These are phyloP conservation scores for Clistopyga incitator DNA, from an alignment of 2,888 invertebrate genomes.

Conservation along the genomic window DNA sequence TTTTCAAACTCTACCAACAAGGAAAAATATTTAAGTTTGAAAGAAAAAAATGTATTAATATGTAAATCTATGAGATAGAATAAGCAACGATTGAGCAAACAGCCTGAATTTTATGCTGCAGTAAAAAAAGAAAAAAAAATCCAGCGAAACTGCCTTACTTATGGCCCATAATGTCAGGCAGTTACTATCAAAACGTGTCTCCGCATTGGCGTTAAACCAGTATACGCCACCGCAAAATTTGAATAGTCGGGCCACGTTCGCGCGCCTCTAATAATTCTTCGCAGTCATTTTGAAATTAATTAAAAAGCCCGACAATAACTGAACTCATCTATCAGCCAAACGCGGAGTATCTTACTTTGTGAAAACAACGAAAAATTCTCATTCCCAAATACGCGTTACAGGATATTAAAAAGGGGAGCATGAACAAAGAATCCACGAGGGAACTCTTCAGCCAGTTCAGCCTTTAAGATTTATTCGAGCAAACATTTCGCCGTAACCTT, in stretches of 20 bases:
- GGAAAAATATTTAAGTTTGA: no score
- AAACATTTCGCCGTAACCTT: conserved; percentile 20
- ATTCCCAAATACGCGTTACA: conserved; percentile 8
- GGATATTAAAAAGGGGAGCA: conserved; percentile 21
- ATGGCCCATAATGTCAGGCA: neutral
- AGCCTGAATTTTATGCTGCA: neutral
- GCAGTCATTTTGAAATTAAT: neutral
- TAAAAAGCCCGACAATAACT: neutral
- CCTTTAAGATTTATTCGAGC: conserved; percentile 41
- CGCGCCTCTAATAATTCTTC: neutral
- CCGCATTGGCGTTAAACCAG: neutral
- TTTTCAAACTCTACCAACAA: no score
- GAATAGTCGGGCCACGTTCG: neutral
- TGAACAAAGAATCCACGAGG: conserved; percentile 17
- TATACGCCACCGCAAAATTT: neutral
- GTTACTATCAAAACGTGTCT: neutral
- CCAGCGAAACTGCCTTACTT: neutral
- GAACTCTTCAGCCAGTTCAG: conserved; percentile 11
- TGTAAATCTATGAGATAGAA: no score
- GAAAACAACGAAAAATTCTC: conserved; percentile 10
- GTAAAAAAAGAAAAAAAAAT: neutral
- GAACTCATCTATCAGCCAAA: conserved; percentile 3
- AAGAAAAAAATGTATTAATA: no score
- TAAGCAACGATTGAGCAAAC: neutral
- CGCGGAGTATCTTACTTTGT: conserved; percentile 4